These are phyloP conservation scores for Myrmophylax atrothorax DNA, from an alignment of 2,113 vertebrate genomes.

Conservation along the genomic window DNA sequence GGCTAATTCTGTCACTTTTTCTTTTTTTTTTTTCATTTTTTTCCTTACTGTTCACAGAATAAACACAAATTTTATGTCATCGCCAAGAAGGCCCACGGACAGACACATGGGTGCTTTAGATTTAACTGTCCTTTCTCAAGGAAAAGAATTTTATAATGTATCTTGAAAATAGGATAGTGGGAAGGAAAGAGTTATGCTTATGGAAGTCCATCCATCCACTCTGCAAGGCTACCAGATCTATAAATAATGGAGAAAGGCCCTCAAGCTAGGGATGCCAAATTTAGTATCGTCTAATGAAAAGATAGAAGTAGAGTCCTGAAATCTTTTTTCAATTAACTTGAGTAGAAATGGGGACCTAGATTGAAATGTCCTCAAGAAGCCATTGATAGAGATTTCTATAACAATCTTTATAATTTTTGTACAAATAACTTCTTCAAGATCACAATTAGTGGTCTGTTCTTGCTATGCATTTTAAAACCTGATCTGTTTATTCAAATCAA, in stretches of 20 bases:
- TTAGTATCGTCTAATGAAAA: constrained; percentile 63
- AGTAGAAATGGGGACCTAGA: constrained; percentile 16
- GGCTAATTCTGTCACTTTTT: neutral
- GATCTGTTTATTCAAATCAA: constrained; percentile 31
- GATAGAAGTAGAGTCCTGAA: constrained; percentile 34
- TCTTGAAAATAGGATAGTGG: neutral
- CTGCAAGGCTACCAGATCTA: constrained; percentile 45
- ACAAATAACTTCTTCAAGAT: constrained; percentile 2
- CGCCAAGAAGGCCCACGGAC: neutral
- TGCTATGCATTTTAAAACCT: constrained; percentile 14
- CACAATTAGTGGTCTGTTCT: neutral
- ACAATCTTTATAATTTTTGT: neutral
- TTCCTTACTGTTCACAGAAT: neutral
- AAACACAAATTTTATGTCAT: neutral
- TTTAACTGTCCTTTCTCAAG: neutral
- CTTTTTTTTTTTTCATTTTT: neutral
- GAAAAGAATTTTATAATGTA: neutral
- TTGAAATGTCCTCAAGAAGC: constrained; percentile 19
- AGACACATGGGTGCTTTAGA: neutral
- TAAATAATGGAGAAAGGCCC: constrained; percentile 59
- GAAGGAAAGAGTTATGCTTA: constrained; percentile 51
- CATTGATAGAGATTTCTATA: neutral
- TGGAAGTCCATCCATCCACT: constrained; percentile 34
- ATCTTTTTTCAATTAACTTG: constrained; percentile 58
- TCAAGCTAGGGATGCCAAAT: constrained; percentile 57